These are phyloP conservation scores for Helogale parvula DNA, from an alignment of 2,113 vertebrate genomes.

Conservation along the genomic window DNA sequence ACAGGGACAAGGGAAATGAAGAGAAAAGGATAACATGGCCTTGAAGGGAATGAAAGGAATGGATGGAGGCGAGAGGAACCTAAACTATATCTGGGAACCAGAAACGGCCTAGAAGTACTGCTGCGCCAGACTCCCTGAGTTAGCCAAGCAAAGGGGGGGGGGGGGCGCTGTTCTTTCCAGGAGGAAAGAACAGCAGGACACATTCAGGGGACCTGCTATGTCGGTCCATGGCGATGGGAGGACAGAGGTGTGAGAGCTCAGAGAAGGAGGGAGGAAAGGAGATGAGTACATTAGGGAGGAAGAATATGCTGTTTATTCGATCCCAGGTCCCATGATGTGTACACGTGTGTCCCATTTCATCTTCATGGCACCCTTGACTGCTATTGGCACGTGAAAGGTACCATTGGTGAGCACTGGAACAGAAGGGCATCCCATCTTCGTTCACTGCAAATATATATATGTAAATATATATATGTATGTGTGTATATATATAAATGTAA, in stretches of 20 bases:
- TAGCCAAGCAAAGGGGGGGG: not conserved
- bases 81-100: not conserved
- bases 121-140: not conserved
- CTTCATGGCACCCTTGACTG: rapidly evolving
- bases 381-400: not conserved
- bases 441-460: not conserved
- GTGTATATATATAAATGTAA: not conserved
- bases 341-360: not conserved
- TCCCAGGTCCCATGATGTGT: not conserved
- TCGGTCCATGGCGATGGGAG: not conserved
- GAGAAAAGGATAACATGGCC: not conserved
- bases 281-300: not conserved
- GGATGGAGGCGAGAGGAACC: not conserved
- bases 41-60: not conserved
- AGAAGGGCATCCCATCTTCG: not conserved
- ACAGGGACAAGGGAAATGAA: not conserved
- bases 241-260: not conserved
- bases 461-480: too few relatives aligned
- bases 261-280: not conserved
- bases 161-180: rapidly evolving
- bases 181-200: not conserved
- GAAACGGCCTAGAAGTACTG: not conserved
- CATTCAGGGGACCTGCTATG: not conserved
- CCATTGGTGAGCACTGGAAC: not conserved
- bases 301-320: not conserved